phyloP scores from a whole-genome alignment of 2,888 invertebrate genomes.

The Sialis fuliginosa region DNA sequence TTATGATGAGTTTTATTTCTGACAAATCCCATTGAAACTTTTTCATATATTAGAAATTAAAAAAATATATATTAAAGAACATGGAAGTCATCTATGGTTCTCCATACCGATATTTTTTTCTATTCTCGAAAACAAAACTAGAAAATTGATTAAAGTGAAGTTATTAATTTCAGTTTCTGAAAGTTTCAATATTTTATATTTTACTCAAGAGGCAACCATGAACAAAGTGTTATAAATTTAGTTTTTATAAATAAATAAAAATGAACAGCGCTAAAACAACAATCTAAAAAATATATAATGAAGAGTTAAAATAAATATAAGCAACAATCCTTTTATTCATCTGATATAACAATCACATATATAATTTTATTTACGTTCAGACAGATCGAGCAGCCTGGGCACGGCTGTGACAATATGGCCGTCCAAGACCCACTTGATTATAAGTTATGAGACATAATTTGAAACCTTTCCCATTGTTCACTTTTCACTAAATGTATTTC shows the following conservation, averaged over 20 bases:
- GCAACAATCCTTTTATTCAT: neutral
- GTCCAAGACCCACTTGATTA: constrained; percentile 13
- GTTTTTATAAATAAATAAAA: neutral
- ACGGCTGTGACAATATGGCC: neutral
- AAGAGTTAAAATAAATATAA: neutral
- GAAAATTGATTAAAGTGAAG: too few relatives aligned
- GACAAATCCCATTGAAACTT: too few relatives aligned
- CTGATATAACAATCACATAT: neutral
- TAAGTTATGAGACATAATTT: constrained; percentile 19
- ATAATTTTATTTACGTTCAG: neutral
- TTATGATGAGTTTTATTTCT: too few relatives aligned
- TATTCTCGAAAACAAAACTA: too few relatives aligned
- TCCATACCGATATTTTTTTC: too few relatives aligned
- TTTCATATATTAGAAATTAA: too few relatives aligned
- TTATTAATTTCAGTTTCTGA: too few relatives aligned
- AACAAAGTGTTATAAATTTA: too few relatives aligned
- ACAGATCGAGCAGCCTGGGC: neutral
- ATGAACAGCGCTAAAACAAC: neutral
- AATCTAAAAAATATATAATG: neutral
- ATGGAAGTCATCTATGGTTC: too few relatives aligned
- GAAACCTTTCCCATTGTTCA: constrained; percentile 16
- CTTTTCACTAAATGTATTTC: constrained; percentile 9
- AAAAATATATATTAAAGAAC: too few relatives aligned
- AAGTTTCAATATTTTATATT: too few relatives aligned
- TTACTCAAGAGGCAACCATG: too few relatives aligned